phyloP scores from a whole-genome alignment of 2,797 vertebrate genomes.

The Paramormyrops hopkinsi region DNA sequence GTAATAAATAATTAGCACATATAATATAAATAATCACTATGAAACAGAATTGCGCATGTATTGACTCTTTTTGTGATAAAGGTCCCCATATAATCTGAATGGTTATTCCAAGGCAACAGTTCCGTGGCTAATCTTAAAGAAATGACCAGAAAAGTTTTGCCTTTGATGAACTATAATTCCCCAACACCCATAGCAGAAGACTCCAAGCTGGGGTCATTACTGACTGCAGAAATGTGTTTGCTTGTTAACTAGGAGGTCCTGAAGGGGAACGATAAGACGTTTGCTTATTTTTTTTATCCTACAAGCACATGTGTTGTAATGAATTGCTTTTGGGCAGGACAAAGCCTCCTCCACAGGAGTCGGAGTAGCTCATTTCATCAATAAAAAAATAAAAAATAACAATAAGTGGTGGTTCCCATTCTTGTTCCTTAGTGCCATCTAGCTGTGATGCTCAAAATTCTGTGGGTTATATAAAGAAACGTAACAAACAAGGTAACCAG shows the following conservation, averaged over 20 bases:
- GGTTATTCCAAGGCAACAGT: background rate
- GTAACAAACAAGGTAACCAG: background rate
- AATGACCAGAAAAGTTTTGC: background rate
- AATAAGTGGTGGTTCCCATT: background rate
- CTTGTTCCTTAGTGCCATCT: slow-evolving; percentile 16
- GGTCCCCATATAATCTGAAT: background rate
- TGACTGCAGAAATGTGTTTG: slow-evolving; percentile 5
- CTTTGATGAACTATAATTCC: slow-evolving; percentile 14
- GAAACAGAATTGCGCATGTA: background rate
- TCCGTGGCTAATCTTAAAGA: background rate
- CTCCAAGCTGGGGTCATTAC: background rate
- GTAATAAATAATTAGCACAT: background rate
- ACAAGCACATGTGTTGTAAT: background rate
- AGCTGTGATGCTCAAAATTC: slow-evolving; percentile 4
- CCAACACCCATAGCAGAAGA: background rate
- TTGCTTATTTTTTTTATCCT: background rate
- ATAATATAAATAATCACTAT: background rate
- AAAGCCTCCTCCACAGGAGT: background rate
- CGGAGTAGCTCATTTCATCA: background rate
- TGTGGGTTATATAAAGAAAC: background rate
- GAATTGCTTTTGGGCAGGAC: background rate
- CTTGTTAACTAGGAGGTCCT: slow-evolving; percentile 4
- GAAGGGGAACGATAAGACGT: slow-evolving; percentile 15
- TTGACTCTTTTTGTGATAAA: background rate
- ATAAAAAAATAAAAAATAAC: background rate